A percentile compares a stretch with the other conserved stretches of the same genome.
These are phyloP conservation scores for Threskiornis aethiopicus DNA, from an alignment of 2,797 vertebrate species.

Conservation along the genomic window DNA sequence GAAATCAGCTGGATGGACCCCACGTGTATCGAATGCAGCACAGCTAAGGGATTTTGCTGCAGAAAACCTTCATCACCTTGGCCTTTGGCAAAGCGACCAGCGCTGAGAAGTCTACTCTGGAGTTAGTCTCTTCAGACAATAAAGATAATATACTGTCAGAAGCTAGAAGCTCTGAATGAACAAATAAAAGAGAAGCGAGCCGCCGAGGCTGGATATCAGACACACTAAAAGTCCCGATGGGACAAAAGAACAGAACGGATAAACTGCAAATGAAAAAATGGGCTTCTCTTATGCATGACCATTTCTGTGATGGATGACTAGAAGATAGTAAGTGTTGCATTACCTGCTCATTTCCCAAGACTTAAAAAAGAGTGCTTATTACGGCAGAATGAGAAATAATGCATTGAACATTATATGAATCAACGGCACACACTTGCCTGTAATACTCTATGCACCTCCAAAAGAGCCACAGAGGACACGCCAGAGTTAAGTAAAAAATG, in stretches of 20 bases:
- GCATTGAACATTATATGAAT: not conserved
- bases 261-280: not conserved
- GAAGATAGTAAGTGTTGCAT: not conserved
- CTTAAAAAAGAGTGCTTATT: not conserved
- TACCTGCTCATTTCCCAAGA: not conserved
- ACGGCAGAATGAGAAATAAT: not conserved
- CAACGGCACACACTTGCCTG: not conserved
- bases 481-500: not conserved
- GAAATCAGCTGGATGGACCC: not conserved
- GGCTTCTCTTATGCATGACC: not conserved
- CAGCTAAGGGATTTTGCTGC: not conserved
- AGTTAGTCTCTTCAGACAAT: not conserved
- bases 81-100: not conserved
- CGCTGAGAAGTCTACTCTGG: not conserved
- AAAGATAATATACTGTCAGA: not conserved
- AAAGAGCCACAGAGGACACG: not conserved
- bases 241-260: not conserved
- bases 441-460: not conserved
- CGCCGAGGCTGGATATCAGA: not conserved
- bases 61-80: not conserved
- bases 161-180: not conserved
- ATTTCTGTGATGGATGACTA: not conserved
- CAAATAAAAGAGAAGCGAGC: not conserved
- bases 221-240: not conserved
- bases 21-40: not conserved